A percentile compares a stretch with the other conserved stretches of the same genome.
phyloP scores from a whole-genome alignment of 2,113 vertebrate genomes.

The Irena cyanogastra region DNA sequence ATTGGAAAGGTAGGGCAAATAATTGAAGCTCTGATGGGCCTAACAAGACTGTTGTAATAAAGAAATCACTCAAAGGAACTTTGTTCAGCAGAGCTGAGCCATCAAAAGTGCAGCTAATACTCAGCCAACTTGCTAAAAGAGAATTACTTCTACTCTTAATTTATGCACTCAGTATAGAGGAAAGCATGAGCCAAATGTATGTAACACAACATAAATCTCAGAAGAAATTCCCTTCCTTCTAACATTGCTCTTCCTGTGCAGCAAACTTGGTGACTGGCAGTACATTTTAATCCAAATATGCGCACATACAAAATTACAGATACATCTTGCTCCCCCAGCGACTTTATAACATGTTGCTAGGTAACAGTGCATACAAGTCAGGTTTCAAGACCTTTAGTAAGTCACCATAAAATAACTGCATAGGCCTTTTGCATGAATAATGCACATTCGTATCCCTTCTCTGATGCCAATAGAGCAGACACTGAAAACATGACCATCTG shows the following conservation, averaged over 20 bases:
- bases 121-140: constrained; percentile 13
- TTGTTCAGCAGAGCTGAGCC: not conserved
- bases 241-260: constrained; percentile 25
- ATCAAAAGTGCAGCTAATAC: not conserved
- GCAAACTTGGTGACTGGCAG: constrained; percentile 64
- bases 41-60: constrained; percentile 51
- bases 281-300: constrained; percentile 76
- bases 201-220: constrained; percentile 5
- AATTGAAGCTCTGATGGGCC: constrained; percentile 34
- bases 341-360: constrained; percentile 85
- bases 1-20: constrained; percentile 50
- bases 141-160: not conserved
- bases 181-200: not conserved
- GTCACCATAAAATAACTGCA: constrained; percentile 79
- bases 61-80: constrained; percentile 22
- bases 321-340: constrained; percentile 73
- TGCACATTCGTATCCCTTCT: constrained; percentile 69
- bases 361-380: constrained; percentile 85
- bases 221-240: constrained; percentile 38
- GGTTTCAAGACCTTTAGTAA: constrained; percentile 80
- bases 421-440: constrained; percentile 76
- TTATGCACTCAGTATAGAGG: not conserved
- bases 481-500: constrained; percentile 50
- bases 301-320: constrained; percentile 74
- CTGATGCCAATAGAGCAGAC: constrained; percentile 70